phyloP scores from a whole-genome alignment of 2,888 invertebrate species.

The Eulithis prunata region DNA sequence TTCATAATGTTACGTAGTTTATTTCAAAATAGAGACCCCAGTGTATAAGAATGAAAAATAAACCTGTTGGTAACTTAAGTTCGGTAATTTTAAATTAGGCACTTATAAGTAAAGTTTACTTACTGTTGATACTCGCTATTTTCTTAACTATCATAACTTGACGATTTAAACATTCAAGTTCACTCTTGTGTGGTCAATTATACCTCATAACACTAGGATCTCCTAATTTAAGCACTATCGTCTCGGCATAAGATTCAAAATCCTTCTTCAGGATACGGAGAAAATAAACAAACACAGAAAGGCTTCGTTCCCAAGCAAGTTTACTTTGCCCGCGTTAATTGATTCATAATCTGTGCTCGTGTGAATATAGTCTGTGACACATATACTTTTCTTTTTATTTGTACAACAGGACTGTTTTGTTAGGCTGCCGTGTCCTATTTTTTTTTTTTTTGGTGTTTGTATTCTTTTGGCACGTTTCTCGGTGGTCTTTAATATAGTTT shows the following conservation, averaged over 20 bases:
- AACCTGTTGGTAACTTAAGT: too few relatives aligned
- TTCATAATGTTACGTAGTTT: too few relatives aligned
- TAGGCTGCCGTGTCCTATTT: slow-evolving; percentile 67
- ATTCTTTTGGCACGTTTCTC: slow-evolving; percentile 57
- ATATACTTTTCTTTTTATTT: slow-evolving; percentile 46
- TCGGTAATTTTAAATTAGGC: neutral
- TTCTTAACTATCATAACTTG: slow-evolving; percentile 11
- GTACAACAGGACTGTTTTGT: slow-evolving; percentile 63
- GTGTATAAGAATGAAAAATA: too few relatives aligned
- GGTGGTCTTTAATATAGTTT: slow-evolving; percentile 53
- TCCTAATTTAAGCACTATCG: slow-evolving; percentile 4
- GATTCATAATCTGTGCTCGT: slow-evolving; percentile 69
- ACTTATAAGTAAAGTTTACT: neutral
- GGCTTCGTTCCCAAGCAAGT: slow-evolving; percentile 62
- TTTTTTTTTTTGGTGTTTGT: slow-evolving; percentile 50
- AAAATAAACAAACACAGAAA: slow-evolving; percentile 50
- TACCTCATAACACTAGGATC: slow-evolving; percentile 2
- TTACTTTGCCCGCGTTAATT: slow-evolving; percentile 72
- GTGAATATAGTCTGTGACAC: slow-evolving; percentile 56
- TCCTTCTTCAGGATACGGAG: slow-evolving; percentile 7
- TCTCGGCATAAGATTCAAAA: slow-evolving; percentile 12
- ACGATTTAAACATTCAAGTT: slow-evolving; percentile 27
- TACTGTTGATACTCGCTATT: neutral
- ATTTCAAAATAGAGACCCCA: too few relatives aligned
- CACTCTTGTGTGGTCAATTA: slow-evolving; percentile 40